phyloP scores from a whole-genome alignment of 1,140 invertebrate genomes.

The Episyrphus balteatus region DNA sequence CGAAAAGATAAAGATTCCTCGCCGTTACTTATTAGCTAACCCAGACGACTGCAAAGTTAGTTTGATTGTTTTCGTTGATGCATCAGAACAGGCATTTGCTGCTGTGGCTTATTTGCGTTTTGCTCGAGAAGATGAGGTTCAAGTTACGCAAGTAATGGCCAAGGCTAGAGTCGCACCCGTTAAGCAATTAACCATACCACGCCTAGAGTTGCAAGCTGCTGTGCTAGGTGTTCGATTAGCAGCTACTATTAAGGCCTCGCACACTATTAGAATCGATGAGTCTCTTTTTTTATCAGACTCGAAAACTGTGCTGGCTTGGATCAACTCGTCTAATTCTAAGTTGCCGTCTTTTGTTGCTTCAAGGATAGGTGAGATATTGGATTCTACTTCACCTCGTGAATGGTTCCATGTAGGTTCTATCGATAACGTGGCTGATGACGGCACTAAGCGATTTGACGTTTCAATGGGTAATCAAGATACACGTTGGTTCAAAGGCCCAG shows the following conservation, averaged over 20 bases:
- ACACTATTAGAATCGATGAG: background rate
- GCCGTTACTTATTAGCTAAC: no score
- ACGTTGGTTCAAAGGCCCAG: background rate
- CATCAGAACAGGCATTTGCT: constrained; percentile 21
- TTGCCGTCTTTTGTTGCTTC: constrained; percentile 16
- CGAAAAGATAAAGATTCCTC: no score
- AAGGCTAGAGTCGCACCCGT: constrained; percentile 29
- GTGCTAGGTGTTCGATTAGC: constrained; percentile 23
- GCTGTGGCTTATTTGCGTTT: constrained; percentile 15
- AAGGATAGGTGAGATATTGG: constrained; percentile 15
- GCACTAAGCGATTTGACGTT: background rate
- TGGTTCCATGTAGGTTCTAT: constrained; percentile 19
- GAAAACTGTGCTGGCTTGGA: background rate
- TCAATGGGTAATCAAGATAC: no score
- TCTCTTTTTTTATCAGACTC: background rate
- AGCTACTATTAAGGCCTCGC: background rate
- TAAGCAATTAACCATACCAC: constrained; percentile 24
- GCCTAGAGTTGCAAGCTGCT: constrained; percentile 35
- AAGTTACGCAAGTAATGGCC: background rate
- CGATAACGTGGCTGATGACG: constrained; percentile 24
- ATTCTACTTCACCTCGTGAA: constrained; percentile 5
- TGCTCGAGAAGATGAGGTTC: background rate
- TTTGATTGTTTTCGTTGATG: constrained; percentile 6
- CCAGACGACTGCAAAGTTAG: no score
- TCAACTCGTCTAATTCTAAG: background rate